Evolutionary conservation across 1,140 invertebrate species (phyloP), one percentile per base, ranked within the genome.

Genomic region (Scaptomyza hsui): DNA sequence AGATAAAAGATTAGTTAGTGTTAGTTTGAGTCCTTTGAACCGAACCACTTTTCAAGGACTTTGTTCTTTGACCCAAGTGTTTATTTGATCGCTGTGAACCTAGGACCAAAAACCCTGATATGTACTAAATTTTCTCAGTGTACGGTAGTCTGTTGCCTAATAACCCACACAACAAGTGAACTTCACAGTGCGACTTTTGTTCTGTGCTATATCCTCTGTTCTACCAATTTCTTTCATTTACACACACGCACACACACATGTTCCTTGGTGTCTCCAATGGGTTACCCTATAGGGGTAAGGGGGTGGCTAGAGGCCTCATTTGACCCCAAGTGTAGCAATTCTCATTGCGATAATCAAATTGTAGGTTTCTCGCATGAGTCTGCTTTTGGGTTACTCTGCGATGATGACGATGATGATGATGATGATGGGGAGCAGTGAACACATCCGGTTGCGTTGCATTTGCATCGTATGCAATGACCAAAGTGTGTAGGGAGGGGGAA

Each of bases 331-430:
- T 89, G 80, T 75, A 56, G 75, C 80, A 78, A 79, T 86, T 89
- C 83, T 79, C 89, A 90, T 89, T 81, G 74, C 72, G 77, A 90
- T 90, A 90, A 89, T 89, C 89, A 90, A 90, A 90, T 90, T 86
- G 82, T 74, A 86, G 82, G 81, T 77, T 88, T 68, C 59, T 56
- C 62, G 78, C 75, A 67, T 79, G 52, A 41, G 42, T 53, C 53
- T 52, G 18, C 49, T 52, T 52, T 16, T 53, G 49, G 37, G 21
- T 61, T 41, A 19, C 35, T 9, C 51, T 55, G 32, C 29, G 32
- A 37, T n/a, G 32, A n/a, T n/a, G 32, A 35, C 12, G 32, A 29
- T 29, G 26, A 29, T 29, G 26, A 29, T 29, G 26, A 9, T 6
- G 39, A 12, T 41, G 37, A 35, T 55, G 45, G 42, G 45, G 12